Evolutionary conservation across 2,113 vertebrate species (phyloP).

Genomic region (Chamaea fasciata): DNA sequence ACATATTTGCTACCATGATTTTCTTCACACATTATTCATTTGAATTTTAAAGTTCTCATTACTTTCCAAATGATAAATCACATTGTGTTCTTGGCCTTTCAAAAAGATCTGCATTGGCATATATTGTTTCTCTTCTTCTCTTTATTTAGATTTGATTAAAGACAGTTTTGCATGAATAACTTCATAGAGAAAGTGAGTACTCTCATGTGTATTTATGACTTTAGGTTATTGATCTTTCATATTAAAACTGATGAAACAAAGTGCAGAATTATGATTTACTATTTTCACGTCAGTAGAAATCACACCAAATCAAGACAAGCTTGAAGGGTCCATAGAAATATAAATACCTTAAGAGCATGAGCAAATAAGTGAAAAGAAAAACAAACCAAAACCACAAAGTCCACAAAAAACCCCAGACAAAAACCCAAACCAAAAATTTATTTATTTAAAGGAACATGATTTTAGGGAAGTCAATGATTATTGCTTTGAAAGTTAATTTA

Average conservation of each 20-base stretch:
- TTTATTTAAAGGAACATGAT: not conserved
- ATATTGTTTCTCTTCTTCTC: not conserved
- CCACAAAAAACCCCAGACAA: not conserved
- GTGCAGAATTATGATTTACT: not conserved
- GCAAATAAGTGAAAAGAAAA: not conserved
- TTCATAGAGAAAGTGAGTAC: not conserved
- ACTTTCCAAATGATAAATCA: not conserved
- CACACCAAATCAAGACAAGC: not conserved
- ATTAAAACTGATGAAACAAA: not conserved
- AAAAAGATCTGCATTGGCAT: not conserved
- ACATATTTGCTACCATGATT: not conserved
- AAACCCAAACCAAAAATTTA: not conserved
- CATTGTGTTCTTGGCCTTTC: not conserved
- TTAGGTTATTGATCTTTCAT: not conserved
- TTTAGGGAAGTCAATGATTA: not conserved
- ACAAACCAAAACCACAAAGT: not conserved
- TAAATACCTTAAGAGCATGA: not conserved
- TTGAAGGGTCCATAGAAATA: not conserved
- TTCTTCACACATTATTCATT: not conserved
- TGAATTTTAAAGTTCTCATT: not conserved
- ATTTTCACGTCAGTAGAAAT: not conserved
- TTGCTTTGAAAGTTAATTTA: not conserved
- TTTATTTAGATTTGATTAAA: slow-evolving; percentile 38
- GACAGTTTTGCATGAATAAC: not conserved
- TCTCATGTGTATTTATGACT: not conserved